Evolutionary conservation across 2,888 invertebrate species (phyloP).

Genomic region (Sycophila texana): DNA sequence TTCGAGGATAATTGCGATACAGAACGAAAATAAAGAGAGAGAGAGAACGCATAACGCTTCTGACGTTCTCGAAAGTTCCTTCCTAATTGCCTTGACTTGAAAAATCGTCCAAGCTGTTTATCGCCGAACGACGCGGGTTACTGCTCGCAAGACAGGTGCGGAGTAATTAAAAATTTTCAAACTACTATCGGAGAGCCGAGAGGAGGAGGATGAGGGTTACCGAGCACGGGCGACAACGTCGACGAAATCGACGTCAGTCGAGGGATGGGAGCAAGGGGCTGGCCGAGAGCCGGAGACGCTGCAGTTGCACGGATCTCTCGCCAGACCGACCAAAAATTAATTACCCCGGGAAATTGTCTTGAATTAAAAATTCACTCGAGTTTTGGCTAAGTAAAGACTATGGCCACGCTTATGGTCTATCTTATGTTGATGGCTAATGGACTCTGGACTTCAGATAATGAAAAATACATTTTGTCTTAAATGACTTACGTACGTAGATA

Average conservation of each 20-base stretch:
- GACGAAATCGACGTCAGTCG: constrained; percentile 42
- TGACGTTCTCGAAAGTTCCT: constrained; percentile 15
- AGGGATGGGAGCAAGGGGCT: constrained; percentile 5
- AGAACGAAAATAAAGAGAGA: not conserved
- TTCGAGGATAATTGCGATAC: constrained; percentile 40
- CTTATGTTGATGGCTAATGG: too few relatives aligned
- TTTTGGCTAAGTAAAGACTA: constrained; percentile 17
- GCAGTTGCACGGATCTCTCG: constrained; percentile 62
- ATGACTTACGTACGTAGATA: too few relatives aligned
- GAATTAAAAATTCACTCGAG: constrained; percentile 72
- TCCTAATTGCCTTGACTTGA: constrained; percentile 26
- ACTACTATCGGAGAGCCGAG: constrained; percentile 59
- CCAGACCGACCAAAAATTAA: constrained; percentile 71
- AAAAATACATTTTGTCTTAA: too few relatives aligned
- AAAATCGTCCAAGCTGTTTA: constrained; percentile 44
- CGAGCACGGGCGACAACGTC: not conserved
- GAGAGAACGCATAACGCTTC: constrained; percentile 26
- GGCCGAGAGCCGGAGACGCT: constrained; percentile 48
- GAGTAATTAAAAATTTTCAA: constrained; percentile 61
- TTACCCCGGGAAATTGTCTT: constrained; percentile 74
- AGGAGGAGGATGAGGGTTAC: constrained; percentile 27
- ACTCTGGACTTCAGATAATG: too few relatives aligned
- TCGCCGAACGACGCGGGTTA: not conserved
- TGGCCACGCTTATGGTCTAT: too few relatives aligned
- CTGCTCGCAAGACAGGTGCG: not conserved